Evolutionary conservation across 2,888 invertebrate species (phyloP), one percentile per base, ranked within the genome.

Genomic region (Perdita meconis): DNA sequence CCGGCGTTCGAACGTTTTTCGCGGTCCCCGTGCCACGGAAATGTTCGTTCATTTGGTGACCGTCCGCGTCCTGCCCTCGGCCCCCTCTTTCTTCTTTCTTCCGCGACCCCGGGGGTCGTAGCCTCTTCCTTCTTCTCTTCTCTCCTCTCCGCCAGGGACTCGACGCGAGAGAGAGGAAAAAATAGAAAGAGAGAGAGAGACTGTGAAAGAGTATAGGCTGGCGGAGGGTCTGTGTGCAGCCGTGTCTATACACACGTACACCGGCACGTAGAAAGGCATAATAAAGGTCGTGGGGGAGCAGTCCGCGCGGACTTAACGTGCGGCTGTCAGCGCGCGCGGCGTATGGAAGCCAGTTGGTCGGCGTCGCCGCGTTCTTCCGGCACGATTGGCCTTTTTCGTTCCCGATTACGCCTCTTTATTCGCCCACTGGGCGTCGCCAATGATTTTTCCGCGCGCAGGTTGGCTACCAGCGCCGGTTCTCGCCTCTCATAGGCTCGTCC

Each of bases 241-340:
- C 72, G 72, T 69, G 74, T 67, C 75, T 70, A 47, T 83, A 74
- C 78, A 65, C 71, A 75, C 71, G 70, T 79, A 77, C 55, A 68
- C 80, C 47, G 68, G 74, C 66, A 70, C 84, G 82, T 78, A 78
- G 83, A 83, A 80, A 83, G 82, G 85, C 72, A 85, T 85, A 83
- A 85, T 82, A 85, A 85, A 85, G 82, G 82, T 78, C 71, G 80
- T 47, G 67, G 71, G n/a, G 50, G 63, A 67, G 44, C 59, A 79
- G 80, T 92, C 92, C 92, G 89, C 90, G 91, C 89, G 92, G 92
- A 92, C 83, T 86, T 63, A 81, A 90, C 88, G 84, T 36, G 60
- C 75, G 67, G 53, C 82, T 78, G 89, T 89, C 89, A 53, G 6
- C 44, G 10, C 10, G 6, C 19, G 26, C 19, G 24, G 36, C 19